phyloP scores from a whole-genome alignment of 2,797 vertebrate genomes.

The Cynodonichthys magdalenae region DNA sequence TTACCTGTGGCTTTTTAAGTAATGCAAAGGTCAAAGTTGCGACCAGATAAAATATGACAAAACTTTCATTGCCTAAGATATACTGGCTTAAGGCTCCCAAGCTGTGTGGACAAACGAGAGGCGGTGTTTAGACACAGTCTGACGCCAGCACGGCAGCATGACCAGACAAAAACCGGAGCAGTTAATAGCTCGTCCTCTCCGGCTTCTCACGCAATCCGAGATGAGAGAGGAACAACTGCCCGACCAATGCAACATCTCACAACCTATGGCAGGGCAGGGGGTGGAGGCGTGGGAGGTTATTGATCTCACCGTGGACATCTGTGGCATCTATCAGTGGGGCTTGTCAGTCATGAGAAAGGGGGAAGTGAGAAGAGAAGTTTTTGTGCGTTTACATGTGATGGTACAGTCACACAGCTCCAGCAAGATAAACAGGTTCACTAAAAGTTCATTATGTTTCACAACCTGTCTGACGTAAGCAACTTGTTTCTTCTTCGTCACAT shows the following conservation, averaged over 20 bases:
- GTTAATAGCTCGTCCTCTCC: conserved; percentile 48
- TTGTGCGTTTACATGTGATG: conserved; percentile 36
- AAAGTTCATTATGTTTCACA: conserved; percentile 61
- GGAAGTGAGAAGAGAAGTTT: conserved; percentile 49
- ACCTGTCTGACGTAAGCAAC: conserved; percentile 14
- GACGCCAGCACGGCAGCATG: conserved; percentile 30
- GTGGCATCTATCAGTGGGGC: conserved; percentile 51
- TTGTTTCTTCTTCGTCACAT: conserved; percentile 16
- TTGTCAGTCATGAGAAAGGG: conserved; percentile 43
- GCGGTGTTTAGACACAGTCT: conserved; percentile 60
- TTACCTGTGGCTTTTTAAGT: conserved; percentile 42
- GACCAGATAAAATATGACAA: conserved; percentile 23
- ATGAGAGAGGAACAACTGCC: conserved; percentile 53
- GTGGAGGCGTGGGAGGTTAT: conserved; percentile 42
- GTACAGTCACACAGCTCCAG: conserved; percentile 37
- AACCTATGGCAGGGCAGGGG: conserved; percentile 7
- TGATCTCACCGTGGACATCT: conserved; percentile 62
- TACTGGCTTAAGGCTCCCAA: conserved; percentile 37
- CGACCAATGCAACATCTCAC: conserved; percentile 18
- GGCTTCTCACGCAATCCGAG: conserved; percentile 51
- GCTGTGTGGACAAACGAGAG: conserved; percentile 21
- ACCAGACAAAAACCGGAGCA: conserved; percentile 43
- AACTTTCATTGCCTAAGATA: conserved; percentile 35
- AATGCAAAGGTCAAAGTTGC: conserved; percentile 27
- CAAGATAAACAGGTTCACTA: conserved; percentile 63